Evolutionary conservation across 2,888 invertebrate genomes (phyloP).

Genomic region (Brenthis ino): DNA sequence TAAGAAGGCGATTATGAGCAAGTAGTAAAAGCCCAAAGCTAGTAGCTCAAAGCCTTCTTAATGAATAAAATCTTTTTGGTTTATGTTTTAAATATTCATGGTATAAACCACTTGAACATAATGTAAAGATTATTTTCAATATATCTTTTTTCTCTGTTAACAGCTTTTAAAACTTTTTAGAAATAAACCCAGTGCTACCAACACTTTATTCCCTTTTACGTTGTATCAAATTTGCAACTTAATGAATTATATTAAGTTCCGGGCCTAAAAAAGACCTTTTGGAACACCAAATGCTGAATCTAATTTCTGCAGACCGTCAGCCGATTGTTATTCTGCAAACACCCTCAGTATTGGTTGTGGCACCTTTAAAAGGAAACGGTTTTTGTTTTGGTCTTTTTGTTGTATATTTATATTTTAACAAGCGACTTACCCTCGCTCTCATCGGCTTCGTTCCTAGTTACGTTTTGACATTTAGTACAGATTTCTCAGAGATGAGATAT

Average conservation of each 20-base stretch:
- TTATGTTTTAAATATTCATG: too few relatives aligned
- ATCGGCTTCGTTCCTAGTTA: too few relatives aligned
- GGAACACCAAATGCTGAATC: conserved; percentile 25
- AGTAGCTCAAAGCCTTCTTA: too few relatives aligned
- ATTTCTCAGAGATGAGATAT: too few relatives aligned
- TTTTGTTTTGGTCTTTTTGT: conserved; percentile 2
- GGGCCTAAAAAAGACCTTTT: conserved; percentile 14
- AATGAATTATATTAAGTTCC: conserved; percentile 23
- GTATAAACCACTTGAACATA: too few relatives aligned
- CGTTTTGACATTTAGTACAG: too few relatives aligned
- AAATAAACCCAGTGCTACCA: neutral
- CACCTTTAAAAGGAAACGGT: conserved; percentile 24
- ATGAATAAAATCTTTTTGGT: too few relatives aligned
- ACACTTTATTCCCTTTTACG: conserved; percentile 3
- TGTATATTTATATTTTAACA: neutral
- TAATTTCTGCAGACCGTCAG: conserved; percentile 29
- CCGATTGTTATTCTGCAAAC: conserved; percentile 29
- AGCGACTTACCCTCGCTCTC: too few relatives aligned
- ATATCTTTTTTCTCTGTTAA: too few relatives aligned
- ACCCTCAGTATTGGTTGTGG: conserved; percentile 25
- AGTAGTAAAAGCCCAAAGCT: too few relatives aligned
- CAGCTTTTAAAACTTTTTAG: neutral
- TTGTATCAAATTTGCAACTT: conserved; percentile 25
- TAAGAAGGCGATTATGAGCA: too few relatives aligned
- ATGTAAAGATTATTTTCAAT: too few relatives aligned